Base-by-base conservation (phyloP, 2,113 vertebrate genomes). In the Hippocampus barbouri region DNA sequence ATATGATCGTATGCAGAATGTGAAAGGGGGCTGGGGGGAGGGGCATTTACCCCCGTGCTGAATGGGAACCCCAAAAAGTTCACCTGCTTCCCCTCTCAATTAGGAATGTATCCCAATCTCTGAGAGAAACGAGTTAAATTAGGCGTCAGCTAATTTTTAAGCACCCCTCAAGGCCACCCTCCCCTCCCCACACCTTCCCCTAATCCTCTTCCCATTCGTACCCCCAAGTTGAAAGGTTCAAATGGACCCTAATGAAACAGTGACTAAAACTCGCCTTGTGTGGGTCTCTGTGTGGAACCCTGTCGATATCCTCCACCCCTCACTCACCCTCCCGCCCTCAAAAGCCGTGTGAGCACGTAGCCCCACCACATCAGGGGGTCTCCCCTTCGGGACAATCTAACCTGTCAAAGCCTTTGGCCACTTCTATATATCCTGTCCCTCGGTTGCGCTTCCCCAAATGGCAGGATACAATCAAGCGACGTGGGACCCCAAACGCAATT, bases 81-180 rank as follows among this genome's bases (percentile, higher is more conserved):
- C 96, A 99, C 97, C 97, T 98, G 97, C 95, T 96, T 96, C 94
- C 94, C 95, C 92, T 94, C 95, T 97, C 96, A 97, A 97, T 97
- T 98, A 97, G 95, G 95, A 97, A 96, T 96, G 95, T 95, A 96
- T 96, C 95, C 93, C 95, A 94, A 97, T 96, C 94, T 95, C 94
- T 91, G 94, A 93, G 94, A 94, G 95, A 97, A 95, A 94, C 93
- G 93, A 95, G 96, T 98, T 97, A 96, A 98, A 99, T 99, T 97
- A 96, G 97, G 93, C 95, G 94, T 97, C 94, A 66, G 82, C 93
- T 98, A 96, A 97, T 98, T 96, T 95, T 93, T 95, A 94, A 93
- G 93, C 94, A 93, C 92, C 93, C 93, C 94, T 93, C 95, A 94
- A 93, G 92, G 94, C 94, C 92, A 92, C 94, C 93, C 94, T 93